Percentiles rank a stretch among this genome's conserved stretches.
Evolutionary conservation across 2,797 vertebrate species (phyloP).

Genomic region (Muscicapa comitata): DNA sequence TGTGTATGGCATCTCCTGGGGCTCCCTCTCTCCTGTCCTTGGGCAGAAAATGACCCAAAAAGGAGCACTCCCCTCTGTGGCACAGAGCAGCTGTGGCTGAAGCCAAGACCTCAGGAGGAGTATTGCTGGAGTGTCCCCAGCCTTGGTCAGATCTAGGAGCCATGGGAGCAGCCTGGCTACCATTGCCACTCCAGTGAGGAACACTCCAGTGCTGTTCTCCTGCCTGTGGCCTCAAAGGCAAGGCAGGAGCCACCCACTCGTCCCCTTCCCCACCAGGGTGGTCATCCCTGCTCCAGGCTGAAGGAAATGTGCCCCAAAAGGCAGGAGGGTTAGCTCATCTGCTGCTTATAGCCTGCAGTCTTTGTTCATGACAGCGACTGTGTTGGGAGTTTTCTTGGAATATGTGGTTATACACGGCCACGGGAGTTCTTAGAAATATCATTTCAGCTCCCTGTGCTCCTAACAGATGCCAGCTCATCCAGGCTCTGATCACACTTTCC

Average conservation of each 20-base stretch:
- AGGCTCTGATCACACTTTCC: neutral
- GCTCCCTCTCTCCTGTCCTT: neutral
- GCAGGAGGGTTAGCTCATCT: neutral
- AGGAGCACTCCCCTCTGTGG: rapidly evolving
- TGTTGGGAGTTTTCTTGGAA: slow-evolving; percentile 50
- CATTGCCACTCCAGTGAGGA: rapidly evolving
- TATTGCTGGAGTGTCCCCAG: neutral
- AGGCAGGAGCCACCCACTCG: neutral
- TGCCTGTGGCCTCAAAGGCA: rapidly evolving
- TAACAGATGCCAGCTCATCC: neutral
- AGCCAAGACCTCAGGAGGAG: neutral
- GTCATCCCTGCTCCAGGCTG: neutral
- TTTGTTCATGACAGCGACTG: neutral
- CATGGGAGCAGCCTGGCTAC: neutral
- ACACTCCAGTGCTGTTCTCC: neutral
- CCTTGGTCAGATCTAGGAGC: rapidly evolving
- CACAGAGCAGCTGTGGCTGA: neutral
- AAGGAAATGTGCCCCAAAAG: neutral
- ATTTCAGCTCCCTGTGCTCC: neutral
- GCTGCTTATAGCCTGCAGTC: neutral
- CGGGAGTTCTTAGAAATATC: slow-evolving; percentile 45
- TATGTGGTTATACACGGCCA: neutral
- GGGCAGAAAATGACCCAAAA: neutral
- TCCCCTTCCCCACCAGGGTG: neutral
- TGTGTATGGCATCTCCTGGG: rapidly evolving